phyloP scores from a whole-genome alignment of 2,888 invertebrate genomes.

The Marronus borbonicus region DNA sequence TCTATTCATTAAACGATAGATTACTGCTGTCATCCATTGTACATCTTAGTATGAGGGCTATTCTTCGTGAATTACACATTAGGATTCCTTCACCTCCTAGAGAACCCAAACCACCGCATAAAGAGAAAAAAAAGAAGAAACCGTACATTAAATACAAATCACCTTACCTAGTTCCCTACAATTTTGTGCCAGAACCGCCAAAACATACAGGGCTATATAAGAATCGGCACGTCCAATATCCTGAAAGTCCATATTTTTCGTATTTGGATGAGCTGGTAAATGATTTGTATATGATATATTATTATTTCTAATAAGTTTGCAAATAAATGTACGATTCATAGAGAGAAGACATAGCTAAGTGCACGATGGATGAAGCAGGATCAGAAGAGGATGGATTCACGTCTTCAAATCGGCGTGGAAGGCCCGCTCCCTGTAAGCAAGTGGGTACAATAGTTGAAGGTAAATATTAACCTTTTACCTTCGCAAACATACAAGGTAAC shows the following conservation, averaged over 20 bases:
- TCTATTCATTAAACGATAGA: conserved; percentile 67
- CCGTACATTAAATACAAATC: conserved; percentile 58
- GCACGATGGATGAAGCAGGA: neutral
- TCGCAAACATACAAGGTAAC: too few relatives aligned
- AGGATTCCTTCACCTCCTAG: conserved; percentile 68
- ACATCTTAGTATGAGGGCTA: conserved; percentile 66
- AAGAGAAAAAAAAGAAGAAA: conserved; percentile 39
- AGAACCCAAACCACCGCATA: conserved; percentile 39
- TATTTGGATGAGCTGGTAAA: conserved; percentile 61
- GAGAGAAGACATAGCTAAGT: conserved; percentile 17
- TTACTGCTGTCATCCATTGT: conserved; percentile 67
- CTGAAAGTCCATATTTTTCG: conserved; percentile 65
- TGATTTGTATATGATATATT: neutral
- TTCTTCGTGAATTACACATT: conserved; percentile 67
- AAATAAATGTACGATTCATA: neutral
- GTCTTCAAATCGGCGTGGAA: too few relatives aligned
- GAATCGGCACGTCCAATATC: conserved; percentile 63
- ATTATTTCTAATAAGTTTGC: neutral
- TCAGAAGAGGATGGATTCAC: neutral
- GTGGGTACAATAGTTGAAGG: too few relatives aligned
- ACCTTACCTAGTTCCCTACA: conserved; percentile 64
- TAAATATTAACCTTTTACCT: too few relatives aligned
- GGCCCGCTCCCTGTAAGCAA: too few relatives aligned
- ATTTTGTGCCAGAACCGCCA: conserved; percentile 56
- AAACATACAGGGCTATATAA: conserved; percentile 62